Evolutionary conservation across 2,113 vertebrate genomes (phyloP).

Genomic region (Cyphomyrus plagiostoma): DNA sequence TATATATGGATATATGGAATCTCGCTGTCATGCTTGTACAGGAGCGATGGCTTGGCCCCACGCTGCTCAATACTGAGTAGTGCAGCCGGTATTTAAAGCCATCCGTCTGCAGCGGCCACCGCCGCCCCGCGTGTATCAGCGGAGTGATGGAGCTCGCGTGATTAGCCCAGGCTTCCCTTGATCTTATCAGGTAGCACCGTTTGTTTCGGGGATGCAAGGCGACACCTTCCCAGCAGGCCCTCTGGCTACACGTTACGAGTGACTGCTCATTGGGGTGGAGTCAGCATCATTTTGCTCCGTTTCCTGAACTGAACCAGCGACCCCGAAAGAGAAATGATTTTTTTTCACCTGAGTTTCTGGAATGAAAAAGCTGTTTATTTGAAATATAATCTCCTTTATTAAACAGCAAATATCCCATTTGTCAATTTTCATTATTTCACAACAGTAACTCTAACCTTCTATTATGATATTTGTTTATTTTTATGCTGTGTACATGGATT

Average conservation of each 20-base stretch:
- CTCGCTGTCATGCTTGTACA: background rate
- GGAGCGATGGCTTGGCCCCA: background rate
- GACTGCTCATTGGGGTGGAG: background rate
- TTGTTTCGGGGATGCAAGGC: background rate
- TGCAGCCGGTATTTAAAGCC: background rate
- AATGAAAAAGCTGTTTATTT: constrained; percentile 1
- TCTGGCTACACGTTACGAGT: background rate
- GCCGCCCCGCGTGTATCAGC: background rate
- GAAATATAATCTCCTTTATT: background rate
- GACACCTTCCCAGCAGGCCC: background rate
- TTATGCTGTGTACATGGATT: background rate
- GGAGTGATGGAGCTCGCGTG: background rate
- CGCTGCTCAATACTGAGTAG: background rate
- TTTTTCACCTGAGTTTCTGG: background rate
- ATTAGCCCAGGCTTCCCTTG: background rate
- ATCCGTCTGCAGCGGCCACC: background rate
- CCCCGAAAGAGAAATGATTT: background rate
- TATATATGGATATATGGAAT: background rate
- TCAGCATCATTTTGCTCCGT: background rate
- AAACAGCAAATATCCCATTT: background rate
- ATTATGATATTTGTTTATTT: background rate
- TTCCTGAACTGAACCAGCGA: background rate
- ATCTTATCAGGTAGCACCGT: background rate
- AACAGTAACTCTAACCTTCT: background rate
- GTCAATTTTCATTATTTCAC: background rate